These are phyloP conservation scores for Chloebia gouldiae DNA, from an alignment of 2,113 vertebrate genomes.

Conservation along the genomic window DNA sequence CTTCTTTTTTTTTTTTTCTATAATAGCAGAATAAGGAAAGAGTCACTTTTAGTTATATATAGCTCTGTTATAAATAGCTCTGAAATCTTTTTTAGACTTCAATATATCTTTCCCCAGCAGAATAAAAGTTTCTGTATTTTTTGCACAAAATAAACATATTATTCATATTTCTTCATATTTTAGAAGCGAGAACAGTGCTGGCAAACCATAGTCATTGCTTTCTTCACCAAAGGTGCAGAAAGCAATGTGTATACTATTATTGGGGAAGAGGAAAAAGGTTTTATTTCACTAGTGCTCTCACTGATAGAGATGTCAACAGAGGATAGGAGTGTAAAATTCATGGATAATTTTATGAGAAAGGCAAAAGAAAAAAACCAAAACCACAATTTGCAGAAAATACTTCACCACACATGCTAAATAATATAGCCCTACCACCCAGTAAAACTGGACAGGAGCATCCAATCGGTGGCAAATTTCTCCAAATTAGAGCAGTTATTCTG, in stretches of 20 bases:
- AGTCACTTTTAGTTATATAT: neutral
- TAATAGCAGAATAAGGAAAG: neutral
- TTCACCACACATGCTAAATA: neutral
- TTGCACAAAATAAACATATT: neutral
- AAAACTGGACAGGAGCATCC: neutral
- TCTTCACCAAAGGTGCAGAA: neutral
- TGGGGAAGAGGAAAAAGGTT: neutral
- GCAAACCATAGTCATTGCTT: neutral
- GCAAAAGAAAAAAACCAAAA: neutral
- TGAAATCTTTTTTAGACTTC: neutral
- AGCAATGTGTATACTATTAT: neutral
- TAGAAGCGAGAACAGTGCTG: neutral
- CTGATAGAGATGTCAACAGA: neutral
- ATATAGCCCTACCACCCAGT: neutral
- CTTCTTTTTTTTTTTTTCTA: neutral
- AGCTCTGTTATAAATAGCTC: neutral
- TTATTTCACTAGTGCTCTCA: neutral
- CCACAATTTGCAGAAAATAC: neutral
- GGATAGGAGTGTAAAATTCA: neutral
- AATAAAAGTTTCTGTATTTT: neutral
- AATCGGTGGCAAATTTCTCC: neutral
- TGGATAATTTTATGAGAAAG: neutral
- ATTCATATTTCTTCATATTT: neutral
- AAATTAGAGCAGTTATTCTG: neutral
- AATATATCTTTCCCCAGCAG: neutral